These are phyloP conservation scores for Orthonevra nobilis DNA, from an alignment of 2,888 invertebrate species.

Conservation along the genomic window DNA sequence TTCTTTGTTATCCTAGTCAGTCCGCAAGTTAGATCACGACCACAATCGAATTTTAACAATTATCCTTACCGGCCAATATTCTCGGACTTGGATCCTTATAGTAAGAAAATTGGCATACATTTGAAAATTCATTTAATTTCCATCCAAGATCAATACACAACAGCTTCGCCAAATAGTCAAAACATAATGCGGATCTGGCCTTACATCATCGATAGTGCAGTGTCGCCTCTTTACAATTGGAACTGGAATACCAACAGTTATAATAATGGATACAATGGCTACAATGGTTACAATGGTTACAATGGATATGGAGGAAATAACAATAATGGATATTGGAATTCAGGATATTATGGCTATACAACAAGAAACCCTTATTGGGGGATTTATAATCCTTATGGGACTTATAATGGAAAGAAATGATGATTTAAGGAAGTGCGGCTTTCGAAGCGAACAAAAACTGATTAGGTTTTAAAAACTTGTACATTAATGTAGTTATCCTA, in stretches of 20 bases:
- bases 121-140: not conserved
- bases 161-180: slow-evolving; percentile 53
- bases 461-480: no score
- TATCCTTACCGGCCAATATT: slow-evolving; percentile 74
- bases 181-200: slow-evolving; percentile 74
- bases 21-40: not conserved
- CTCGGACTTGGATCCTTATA: slow-evolving; percentile 72
- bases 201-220: slow-evolving; percentile 74
- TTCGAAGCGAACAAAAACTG: no score
- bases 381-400: not conserved
- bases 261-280: slow-evolving; percentile 3
- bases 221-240: slow-evolving; percentile 50
- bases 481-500: no score
- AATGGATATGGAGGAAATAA: not conserved
- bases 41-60: slow-evolving; percentile 60
- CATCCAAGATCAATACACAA: slow-evolving; percentile 58
- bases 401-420: slow-evolving; percentile 26
- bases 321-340: not conserved
- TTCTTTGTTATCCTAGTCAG: not conserved
- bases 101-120: slow-evolving; percentile 7
- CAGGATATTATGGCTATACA: slow-evolving; percentile 10
- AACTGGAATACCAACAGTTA: slow-evolving; percentile 21
- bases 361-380: not conserved
- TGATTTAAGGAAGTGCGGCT: no score
- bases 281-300: not conserved